A percentile compares a stretch with the other conserved stretches of the same genome.
Evolutionary conservation across 2,888 invertebrate species (phyloP).

Genomic region (Cosmia pyralina): DNA sequence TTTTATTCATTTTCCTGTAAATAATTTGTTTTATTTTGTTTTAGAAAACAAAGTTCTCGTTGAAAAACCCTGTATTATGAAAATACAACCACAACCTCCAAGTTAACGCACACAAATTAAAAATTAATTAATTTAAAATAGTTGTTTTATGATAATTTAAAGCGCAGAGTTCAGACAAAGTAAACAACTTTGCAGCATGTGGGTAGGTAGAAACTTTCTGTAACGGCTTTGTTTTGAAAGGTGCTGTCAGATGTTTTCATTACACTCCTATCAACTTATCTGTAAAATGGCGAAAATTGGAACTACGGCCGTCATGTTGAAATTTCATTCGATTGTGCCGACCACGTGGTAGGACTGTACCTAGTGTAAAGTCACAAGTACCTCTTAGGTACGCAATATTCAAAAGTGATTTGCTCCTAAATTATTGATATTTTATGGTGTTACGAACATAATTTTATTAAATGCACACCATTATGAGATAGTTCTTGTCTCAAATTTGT

Average conservation of each 20-base stretch:
- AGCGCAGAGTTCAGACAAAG: not conserved
- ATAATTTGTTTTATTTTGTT: too few relatives aligned
- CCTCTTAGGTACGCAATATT: not conserved
- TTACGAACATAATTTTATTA: not conserved
- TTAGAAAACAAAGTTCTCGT: too few relatives aligned
- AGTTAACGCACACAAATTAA: not conserved
- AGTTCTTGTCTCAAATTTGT: too few relatives aligned
- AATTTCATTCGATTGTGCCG: too few relatives aligned
- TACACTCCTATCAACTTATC: too few relatives aligned
- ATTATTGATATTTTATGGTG: not conserved
- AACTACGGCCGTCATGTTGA: too few relatives aligned
- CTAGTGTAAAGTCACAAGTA: not conserved
- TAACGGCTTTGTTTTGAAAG: slow-evolving; percentile 24
- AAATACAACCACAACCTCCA: not conserved
- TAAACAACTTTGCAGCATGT: slow-evolving; percentile 2
- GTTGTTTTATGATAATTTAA: slow-evolving; percentile 18
- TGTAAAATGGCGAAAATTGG: too few relatives aligned
- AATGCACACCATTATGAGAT: not conserved
- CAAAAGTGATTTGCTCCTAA: too few relatives aligned
- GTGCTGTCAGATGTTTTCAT: slow-evolving; percentile 12
- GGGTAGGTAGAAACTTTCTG: slow-evolving; percentile 7
- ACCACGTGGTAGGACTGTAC: too few relatives aligned
- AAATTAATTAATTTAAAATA: not conserved
- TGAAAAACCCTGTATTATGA: too few relatives aligned
- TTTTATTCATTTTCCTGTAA: too few relatives aligned